Percentiles rank a stretch among this genome's conserved stretches.
Evolutionary conservation across 2,113 vertebrate genomes (phyloP).

Genomic region (Burhinus oedicnemus): DNA sequence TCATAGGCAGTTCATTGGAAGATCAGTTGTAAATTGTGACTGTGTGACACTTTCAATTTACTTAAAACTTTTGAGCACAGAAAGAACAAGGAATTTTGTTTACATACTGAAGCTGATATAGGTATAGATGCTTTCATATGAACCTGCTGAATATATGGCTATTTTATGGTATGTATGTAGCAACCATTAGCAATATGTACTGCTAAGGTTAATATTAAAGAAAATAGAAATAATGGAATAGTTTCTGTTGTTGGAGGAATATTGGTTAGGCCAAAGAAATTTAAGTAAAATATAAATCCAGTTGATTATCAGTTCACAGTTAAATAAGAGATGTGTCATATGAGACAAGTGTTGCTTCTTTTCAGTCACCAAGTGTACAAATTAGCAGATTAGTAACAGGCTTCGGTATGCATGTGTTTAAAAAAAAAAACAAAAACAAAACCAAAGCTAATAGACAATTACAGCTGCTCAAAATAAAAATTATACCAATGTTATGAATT

Average conservation of each 20-base stretch:
- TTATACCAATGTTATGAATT: background rate
- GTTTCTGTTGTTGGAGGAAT: background rate
- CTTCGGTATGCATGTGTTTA: background rate
- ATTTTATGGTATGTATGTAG: background rate
- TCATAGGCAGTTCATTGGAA: background rate
- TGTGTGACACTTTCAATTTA: background rate
- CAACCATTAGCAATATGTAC: background rate
- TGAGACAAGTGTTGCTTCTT: slow-evolving; percentile 2
- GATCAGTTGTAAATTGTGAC: background rate
- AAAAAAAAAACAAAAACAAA: too few species aligned
- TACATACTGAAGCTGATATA: background rate
- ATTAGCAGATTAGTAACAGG: background rate
- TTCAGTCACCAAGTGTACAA: background rate
- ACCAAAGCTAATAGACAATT: background rate
- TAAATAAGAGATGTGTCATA: background rate
- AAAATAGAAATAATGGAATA: background rate
- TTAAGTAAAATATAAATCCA: background rate
- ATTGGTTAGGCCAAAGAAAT: background rate
- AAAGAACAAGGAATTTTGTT: background rate
- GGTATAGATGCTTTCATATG: background rate
- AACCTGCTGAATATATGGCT: background rate
- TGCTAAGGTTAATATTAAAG: background rate
- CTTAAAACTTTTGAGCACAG: background rate
- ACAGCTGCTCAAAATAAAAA: background rate
- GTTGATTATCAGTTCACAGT: background rate